Base-by-base conservation (phyloP, 1,140 invertebrate species). In the Amphibalanus amphitrite region DNA sequence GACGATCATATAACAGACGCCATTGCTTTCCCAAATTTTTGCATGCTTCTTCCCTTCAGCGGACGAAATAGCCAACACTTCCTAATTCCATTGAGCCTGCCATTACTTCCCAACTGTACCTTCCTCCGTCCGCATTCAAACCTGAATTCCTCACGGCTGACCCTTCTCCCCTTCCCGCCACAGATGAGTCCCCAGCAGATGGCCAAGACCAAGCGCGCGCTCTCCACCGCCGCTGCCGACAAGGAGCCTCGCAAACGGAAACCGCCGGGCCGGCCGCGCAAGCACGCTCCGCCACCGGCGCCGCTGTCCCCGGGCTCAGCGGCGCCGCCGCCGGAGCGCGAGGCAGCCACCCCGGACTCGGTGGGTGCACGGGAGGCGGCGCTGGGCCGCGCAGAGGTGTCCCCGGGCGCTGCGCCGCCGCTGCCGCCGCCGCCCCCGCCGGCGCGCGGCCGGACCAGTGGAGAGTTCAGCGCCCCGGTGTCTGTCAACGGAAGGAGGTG, bases 351-450 rank as follows among this genome's bases (percentile, higher is more conserved):
- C 10, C 47, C 47, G 6, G 47, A 59, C 47, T 59, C 47, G 6
- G 47, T 20, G 6, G 47, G 10, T 20, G 20, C 10, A 8, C 6
- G 47, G 20, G 47, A 59, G 47, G 47, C n/a, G n/a, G 28, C 69
- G 0, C 1, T 40, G 59, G 59, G 69, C 69, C 69, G 69, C n/a
- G n/a, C n/a, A 25, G 26, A 47, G 38, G n/a, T n/a, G 69, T 69
- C 69, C n/a, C 47, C 47, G 47, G 69, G 8, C 59, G 59, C 69
- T n/a, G 69, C 38, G 38, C 69, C n/a, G 69, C 40, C 40, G 23
- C 30, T 69, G 69, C 30, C 69, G 40, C 69, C 40, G 69, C 30
- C 69, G 40, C 30, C 40, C 17, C 69, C 17, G 30, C 69, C 28
- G 67, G 67, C 15, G 4, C 68, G 68, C 3, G 23, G 20, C 10